phyloP scores from a whole-genome alignment of 2,113 vertebrate genomes.

The Tauraco erythrolophus region DNA sequence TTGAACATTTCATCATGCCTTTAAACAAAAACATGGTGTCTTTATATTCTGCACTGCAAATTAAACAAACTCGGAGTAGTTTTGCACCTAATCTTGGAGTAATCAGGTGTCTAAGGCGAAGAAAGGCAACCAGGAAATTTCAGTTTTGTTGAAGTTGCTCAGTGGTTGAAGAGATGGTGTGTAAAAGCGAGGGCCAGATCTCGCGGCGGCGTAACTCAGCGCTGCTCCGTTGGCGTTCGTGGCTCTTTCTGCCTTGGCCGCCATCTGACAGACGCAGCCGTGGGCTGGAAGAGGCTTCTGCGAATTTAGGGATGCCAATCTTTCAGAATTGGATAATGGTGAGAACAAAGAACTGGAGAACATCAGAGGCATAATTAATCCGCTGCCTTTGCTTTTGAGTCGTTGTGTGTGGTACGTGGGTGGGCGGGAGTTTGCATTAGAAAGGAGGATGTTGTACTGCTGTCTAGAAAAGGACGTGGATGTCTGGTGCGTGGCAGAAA shows the following conservation, averaged over 20 bases:
- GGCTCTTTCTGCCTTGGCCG: background rate
- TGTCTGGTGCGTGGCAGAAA: constrained; percentile 2
- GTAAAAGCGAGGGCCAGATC: background rate
- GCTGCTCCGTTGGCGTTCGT: background rate
- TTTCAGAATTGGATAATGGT: background rate
- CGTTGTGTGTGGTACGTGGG: background rate
- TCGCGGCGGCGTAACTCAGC: background rate
- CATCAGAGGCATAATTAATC: constrained; percentile 11
- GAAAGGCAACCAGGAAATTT: background rate
- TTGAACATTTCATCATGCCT: background rate
- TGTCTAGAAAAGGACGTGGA: constrained; percentile 7
- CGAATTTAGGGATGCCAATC: background rate
- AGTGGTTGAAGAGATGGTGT: background rate
- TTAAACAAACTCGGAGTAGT: background rate
- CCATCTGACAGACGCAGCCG: background rate
- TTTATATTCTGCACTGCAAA: background rate
- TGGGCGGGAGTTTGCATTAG: constrained; percentile 55
- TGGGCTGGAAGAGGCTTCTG: background rate
- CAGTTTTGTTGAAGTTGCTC: background rate
- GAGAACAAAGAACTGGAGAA: constrained; percentile 23
- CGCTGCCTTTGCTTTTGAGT: background rate
- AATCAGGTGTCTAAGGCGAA: background rate
- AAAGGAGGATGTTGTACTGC: constrained; percentile 37
- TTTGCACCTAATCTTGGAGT: background rate
- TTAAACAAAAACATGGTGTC: background rate